phyloP scores from a whole-genome alignment of 92 coral and sea anemone genomes.

The Actinostola sp. region DNA sequence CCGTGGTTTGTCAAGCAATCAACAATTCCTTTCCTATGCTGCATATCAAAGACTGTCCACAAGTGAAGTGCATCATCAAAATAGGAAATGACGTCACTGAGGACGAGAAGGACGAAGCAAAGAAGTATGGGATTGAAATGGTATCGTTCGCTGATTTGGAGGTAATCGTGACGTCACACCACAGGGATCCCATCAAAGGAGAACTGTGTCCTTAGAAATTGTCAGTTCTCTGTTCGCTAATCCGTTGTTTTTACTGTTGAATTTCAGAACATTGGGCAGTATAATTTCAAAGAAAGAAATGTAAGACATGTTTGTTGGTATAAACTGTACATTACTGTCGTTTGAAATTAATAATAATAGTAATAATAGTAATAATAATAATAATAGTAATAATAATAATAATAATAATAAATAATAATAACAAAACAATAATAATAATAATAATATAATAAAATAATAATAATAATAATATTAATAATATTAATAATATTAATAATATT shows the following conservation, averaged over 20 bases:
- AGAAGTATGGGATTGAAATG: constrained; percentile 61
- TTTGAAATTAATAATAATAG: too few species aligned
- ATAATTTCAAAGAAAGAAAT: constrained; percentile 56
- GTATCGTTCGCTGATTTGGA: constrained; percentile 60
- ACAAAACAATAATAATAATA: too few species aligned
- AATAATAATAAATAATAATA: too few species aligned
- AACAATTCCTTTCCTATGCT: constrained; percentile 72
- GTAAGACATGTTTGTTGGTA: constrained; percentile 22
- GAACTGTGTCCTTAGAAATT: too few species aligned
- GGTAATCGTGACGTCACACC: constrained; percentile 47
- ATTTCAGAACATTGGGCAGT: constrained; percentile 70
- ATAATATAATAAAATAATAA: too few species aligned
- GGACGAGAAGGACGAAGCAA: constrained; percentile 59
- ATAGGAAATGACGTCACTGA: constrained; percentile 59
- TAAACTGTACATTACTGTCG: constrained; percentile 1
- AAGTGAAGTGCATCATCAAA: constrained; percentile 67
- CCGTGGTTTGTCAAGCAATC: constrained; percentile 73
- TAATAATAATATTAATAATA: too few species aligned
- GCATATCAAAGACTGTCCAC: constrained; percentile 56
- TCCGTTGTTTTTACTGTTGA: not conserved
- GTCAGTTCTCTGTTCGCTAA: too few species aligned
- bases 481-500: too few species aligned
- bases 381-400: too few species aligned
- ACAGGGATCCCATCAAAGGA: too few species aligned
- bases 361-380: too few species aligned